Conservation (phyloP, 2,797 vertebrate species). For the Ciconia nigra region DNA sequence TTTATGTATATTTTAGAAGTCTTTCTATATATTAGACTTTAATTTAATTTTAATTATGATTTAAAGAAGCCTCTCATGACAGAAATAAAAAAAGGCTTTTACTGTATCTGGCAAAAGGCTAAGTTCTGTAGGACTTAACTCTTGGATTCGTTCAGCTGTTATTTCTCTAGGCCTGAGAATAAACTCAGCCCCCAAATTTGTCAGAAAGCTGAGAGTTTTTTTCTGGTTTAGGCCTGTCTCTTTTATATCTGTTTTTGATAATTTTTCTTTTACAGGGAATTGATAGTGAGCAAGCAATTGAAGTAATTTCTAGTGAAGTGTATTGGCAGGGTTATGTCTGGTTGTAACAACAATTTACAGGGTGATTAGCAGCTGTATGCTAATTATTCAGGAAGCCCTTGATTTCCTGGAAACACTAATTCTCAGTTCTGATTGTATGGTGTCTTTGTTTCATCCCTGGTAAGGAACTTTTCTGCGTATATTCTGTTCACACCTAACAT, state of each 20-base stretch:
- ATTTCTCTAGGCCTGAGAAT: background rate
- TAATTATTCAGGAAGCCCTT: slow-evolving; percentile 59
- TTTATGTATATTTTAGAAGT: background rate
- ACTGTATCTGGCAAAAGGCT: background rate
- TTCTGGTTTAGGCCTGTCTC: background rate
- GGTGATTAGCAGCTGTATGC: slow-evolving; percentile 75
- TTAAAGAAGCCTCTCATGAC: background rate
- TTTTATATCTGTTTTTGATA: background rate
- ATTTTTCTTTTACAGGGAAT: background rate
- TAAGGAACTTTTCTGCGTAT: background rate
- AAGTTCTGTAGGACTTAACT: background rate
- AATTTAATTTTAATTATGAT: background rate
- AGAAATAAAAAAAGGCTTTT: background rate
- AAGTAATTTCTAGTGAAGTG: slow-evolving; percentile 19
- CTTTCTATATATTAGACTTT: background rate
- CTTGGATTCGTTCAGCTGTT: background rate
- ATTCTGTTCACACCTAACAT: background rate
- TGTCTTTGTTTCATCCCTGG: slow-evolving; percentile 43
- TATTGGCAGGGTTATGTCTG: slow-evolving; percentile 44
- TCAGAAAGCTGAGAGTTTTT: background rate
- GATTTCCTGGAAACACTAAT: slow-evolving; percentile 68
- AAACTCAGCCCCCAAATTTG: background rate
- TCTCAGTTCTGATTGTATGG: slow-evolving; percentile 52
- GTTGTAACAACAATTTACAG: slow-evolving; percentile 56
- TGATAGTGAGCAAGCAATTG: background rate